A percentile compares a stretch with the other conserved stretches of the same genome.
Evolutionary conservation across 2,888 invertebrate genomes (phyloP).

Genomic region (Andrena fulva): DNA sequence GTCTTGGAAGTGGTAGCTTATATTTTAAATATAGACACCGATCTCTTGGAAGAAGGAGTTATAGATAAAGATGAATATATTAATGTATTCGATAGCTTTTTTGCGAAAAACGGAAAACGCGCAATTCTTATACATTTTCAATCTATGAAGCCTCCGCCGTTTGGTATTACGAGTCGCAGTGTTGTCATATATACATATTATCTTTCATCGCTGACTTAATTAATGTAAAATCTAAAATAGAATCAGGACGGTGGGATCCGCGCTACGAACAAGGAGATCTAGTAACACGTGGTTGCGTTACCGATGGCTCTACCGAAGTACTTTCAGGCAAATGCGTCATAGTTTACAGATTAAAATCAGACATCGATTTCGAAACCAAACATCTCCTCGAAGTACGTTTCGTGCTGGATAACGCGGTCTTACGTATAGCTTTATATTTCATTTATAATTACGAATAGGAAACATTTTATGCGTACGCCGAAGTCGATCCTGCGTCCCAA

Average conservation of each 20-base stretch:
- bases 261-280: slow-evolving; percentile 76
- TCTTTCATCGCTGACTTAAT: neutral
- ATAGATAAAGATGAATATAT: slow-evolving; percentile 89
- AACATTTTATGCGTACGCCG: slow-evolving; percentile 82
- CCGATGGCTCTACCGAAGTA: slow-evolving; percentile 87
- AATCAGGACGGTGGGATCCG: slow-evolving; percentile 87
- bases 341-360: slow-evolving; percentile 88
- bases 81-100: slow-evolving; percentile 87
- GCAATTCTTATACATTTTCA: slow-evolving; percentile 90
- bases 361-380: slow-evolving; percentile 87
- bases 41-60: slow-evolving; percentile 89
- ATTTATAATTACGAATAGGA: slow-evolving; percentile 73
- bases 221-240: slow-evolving; percentile 80
- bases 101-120: slow-evolving; percentile 87
- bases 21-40: slow-evolving; percentile 86
- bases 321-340: slow-evolving; percentile 89
- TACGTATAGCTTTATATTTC: neutral
- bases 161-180: slow-evolving; percentile 85
- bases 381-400: slow-evolving; percentile 89
- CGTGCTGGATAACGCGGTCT: neutral
- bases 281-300: slow-evolving; percentile 88
- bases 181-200: neutral
- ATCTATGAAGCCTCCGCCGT: slow-evolving; percentile 87
- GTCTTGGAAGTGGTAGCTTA: slow-evolving; percentile 89
- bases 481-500: slow-evolving; percentile 78